A percentile compares a stretch with the other conserved stretches of the same genome.
phyloP scores from a whole-genome alignment of 2,113 vertebrate species.

The Ophiodon elongatus region DNA sequence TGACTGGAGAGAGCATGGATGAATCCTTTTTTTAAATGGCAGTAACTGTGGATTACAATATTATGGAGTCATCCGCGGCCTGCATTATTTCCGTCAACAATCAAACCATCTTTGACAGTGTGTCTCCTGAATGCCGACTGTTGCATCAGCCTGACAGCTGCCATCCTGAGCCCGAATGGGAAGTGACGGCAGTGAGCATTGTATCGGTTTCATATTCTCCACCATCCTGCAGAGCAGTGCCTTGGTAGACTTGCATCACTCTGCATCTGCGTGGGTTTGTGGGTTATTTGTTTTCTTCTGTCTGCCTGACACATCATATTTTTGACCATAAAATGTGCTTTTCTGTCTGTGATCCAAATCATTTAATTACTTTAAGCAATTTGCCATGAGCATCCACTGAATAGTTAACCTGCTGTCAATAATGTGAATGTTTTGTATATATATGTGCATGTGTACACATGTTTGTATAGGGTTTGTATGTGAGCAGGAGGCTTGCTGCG shows the following conservation, averaged over 20 bases:
- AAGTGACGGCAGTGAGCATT: conserved; percentile 47
- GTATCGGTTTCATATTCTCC: conserved; percentile 52
- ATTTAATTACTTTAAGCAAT: conserved; percentile 14
- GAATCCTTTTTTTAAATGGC: conserved; percentile 21
- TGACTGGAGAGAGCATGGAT: conserved; percentile 6
- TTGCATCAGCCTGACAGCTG: conserved; percentile 76
- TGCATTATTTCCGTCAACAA: conserved; percentile 55
- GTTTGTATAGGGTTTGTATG: conserved; percentile 43
- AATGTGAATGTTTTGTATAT: not conserved
- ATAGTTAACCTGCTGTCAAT: not conserved
- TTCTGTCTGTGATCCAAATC: conserved; percentile 7
- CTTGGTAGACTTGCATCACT: conserved; percentile 46
- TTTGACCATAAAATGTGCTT: conserved; percentile 27
- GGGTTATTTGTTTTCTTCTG: conserved; percentile 32
- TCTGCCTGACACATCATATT: conserved; percentile 16
- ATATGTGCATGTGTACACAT: not conserved
- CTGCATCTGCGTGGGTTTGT: conserved; percentile 22
- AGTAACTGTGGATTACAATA: conserved; percentile 39
- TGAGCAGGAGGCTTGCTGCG: conserved; percentile 83
- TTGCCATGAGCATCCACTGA: not conserved
- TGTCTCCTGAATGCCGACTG: conserved; percentile 55
- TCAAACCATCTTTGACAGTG: conserved; percentile 66
- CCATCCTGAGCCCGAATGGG: conserved; percentile 52
- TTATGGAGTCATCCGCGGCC: conserved; percentile 41
- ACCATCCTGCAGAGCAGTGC: conserved; percentile 18